Percentiles rank a stretch among this genome's conserved stretches.
These are phyloP conservation scores for Bolinopsis microptera DNA, from an alignment of 37 sponge, comb jelly and placozoan species.

Conservation along the genomic window DNA sequence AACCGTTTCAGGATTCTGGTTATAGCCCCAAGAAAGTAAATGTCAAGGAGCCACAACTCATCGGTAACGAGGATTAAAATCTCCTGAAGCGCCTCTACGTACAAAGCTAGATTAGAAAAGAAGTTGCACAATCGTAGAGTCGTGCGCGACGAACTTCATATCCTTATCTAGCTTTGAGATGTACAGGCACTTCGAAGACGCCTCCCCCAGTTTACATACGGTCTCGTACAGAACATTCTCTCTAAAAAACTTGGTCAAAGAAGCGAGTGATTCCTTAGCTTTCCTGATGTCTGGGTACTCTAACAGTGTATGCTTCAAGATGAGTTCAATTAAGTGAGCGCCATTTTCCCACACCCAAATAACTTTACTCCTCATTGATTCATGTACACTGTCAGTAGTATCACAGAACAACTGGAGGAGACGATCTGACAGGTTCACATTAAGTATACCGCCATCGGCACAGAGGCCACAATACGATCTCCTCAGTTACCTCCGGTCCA, in stretches of 20 bases:
- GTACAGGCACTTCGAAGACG: neutral
- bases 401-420: neutral
- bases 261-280: neutral
- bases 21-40: neutral
- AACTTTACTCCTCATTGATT: neutral
- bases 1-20: constrained; percentile 9
- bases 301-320: neutral
- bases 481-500: neutral
- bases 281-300: neutral
- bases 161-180: neutral
- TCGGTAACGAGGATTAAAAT: neutral
- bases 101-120: neutral
- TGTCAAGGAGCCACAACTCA: neutral
- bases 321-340: neutral
- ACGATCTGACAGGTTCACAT: constrained; percentile 21
- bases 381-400: neutral
- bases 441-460: neutral
- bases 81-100: neutral
- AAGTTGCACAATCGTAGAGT: neutral
- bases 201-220: neutral
- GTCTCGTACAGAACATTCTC: neutral
- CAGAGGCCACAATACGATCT: constrained; percentile 3
- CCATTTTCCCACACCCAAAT: neutral
- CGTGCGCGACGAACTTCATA: neutral
- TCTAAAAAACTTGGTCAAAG: neutral